Evolutionary conservation across 2,888 invertebrate species (phyloP).

Genomic region (Drosophila kambysellisi): DNA sequence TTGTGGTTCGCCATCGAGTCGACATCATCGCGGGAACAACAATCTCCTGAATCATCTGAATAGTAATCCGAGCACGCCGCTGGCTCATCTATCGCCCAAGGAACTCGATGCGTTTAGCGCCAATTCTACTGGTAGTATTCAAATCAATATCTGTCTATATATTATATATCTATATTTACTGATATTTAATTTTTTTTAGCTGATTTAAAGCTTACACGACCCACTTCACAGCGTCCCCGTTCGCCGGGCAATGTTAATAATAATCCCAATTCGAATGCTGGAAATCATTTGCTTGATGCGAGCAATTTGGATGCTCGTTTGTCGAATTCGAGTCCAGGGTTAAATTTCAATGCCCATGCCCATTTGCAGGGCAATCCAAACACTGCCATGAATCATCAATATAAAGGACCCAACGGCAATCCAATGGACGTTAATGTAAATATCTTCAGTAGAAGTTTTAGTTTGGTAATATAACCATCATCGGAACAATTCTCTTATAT

Average conservation of each 20-base stretch:
- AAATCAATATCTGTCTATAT: neutral
- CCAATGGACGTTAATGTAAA: slow-evolving; percentile 53
- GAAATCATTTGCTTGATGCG: slow-evolving; percentile 59
- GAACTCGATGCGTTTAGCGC: slow-evolving; percentile 78
- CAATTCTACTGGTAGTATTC: slow-evolving; percentile 33
- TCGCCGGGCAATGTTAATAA: slow-evolving; percentile 65
- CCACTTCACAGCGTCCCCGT: slow-evolving; percentile 82
- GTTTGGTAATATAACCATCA: no score
- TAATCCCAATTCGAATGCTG: slow-evolving; percentile 23
- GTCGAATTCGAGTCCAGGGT: slow-evolving; percentile 82
- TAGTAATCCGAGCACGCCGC: slow-evolving; percentile 91
- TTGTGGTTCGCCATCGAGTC: slow-evolving; percentile 63
- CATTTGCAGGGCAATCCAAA: slow-evolving; percentile 64
- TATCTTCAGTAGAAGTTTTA: neutral
- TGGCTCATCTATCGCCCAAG: slow-evolving; percentile 88
- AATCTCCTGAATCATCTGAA: slow-evolving; percentile 85
- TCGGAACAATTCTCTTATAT: neutral
- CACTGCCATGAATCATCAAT: slow-evolving; percentile 58
- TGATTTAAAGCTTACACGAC: slow-evolving; percentile 84
- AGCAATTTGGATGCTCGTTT: slow-evolving; percentile 77
- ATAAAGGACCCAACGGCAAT: slow-evolving; percentile 62
- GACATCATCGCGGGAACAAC: slow-evolving; percentile 50
- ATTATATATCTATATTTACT: neutral
- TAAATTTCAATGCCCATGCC: slow-evolving; percentile 73
- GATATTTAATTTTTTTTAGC: slow-evolving; percentile 51